Percentiles rank a stretch among this genome's conserved stretches.
These are phyloP conservation scores for Taphrorychus bicolor DNA, from an alignment of 2,888 invertebrate species.

Conservation along the genomic window DNA sequence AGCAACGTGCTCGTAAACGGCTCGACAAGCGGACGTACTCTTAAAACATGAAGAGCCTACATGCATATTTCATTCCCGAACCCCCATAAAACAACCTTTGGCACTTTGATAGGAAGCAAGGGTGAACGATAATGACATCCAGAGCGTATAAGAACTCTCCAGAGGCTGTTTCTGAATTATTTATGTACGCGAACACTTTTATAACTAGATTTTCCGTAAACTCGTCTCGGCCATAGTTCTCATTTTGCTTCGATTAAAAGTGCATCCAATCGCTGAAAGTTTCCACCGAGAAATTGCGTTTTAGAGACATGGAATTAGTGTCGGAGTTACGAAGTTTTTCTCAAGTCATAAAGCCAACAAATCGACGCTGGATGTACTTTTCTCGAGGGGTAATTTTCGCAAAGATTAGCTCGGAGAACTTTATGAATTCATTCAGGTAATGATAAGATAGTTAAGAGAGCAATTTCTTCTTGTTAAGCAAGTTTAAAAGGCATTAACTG, in stretches of 20 bases:
- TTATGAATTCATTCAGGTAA: too few relatives aligned
- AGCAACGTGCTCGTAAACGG: too few relatives aligned
- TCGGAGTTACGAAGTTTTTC: neutral
- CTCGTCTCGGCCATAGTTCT: neutral
- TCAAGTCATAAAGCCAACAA: neutral
- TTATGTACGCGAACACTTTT: slow-evolving; percentile 4
- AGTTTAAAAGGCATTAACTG: neutral
- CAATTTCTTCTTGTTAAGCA: neutral
- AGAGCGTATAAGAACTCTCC: slow-evolving; percentile 7
- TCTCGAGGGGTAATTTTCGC: neutral
- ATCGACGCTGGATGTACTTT: neutral
- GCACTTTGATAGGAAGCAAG: slow-evolving; percentile 23
- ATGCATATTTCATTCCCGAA: slow-evolving; percentile 23
- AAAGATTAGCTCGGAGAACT: neutral
- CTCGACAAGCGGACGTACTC: neutral
- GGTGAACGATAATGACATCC: slow-evolving; percentile 27
- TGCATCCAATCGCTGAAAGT: neutral
- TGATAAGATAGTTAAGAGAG: neutral
- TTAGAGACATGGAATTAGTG: neutral
- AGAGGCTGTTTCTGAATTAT: slow-evolving; percentile 1
- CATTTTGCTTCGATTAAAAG: neutral
- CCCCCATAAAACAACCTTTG: slow-evolving; percentile 31
- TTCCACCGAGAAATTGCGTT: neutral
- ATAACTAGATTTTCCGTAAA: neutral
- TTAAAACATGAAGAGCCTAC: slow-evolving; percentile 10